Conservation (phyloP, 2,888 invertebrate species). For the Pollenia amentaria region DNA sequence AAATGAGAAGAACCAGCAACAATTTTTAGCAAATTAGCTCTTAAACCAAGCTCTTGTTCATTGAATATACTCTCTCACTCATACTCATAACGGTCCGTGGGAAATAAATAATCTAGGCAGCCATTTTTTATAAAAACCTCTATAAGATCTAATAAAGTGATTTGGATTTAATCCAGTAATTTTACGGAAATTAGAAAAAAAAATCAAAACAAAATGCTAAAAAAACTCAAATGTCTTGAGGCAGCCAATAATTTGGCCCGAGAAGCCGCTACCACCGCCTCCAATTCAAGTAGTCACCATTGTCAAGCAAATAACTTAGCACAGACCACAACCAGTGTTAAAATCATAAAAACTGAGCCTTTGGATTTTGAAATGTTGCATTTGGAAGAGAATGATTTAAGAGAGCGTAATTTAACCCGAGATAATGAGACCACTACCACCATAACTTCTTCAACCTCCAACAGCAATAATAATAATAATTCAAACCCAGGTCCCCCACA, state of each 20-base stretch:
- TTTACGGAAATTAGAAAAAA: slow-evolving; percentile 57
- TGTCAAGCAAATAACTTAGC: background rate
- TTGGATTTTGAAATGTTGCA: slow-evolving; percentile 82
- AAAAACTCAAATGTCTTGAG: slow-evolving; percentile 83
- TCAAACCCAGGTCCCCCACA: slow-evolving; percentile 71
- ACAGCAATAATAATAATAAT: slow-evolving; percentile 57
- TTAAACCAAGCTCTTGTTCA: slow-evolving; percentile 25
- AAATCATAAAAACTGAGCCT: slow-evolving; percentile 83
- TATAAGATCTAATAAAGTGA: slow-evolving; percentile 70
- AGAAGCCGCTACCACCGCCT: slow-evolving; percentile 48
- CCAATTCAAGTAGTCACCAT: slow-evolving; percentile 28
- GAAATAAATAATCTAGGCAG: slow-evolving; percentile 35
- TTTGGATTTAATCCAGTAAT: slow-evolving; percentile 71
- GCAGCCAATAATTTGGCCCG: slow-evolving; percentile 75
- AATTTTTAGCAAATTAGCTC: slow-evolving; percentile 30
- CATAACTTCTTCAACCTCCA: slow-evolving; percentile 59
- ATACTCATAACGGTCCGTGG: background rate
- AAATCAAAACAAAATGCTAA: slow-evolving; percentile 78
- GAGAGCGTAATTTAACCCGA: slow-evolving; percentile 69
- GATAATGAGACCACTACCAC: slow-evolving; percentile 68
- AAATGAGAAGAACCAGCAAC: slow-evolving; percentile 38
- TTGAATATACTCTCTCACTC: slow-evolving; percentile 16
- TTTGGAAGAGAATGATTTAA: slow-evolving; percentile 77
- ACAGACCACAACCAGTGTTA: slow-evolving; percentile 71
- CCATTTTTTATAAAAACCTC: slow-evolving; percentile 66